Evolutionary conservation across 2,797 vertebrate species (phyloP).

Genomic region (Anabas testudineus): DNA sequence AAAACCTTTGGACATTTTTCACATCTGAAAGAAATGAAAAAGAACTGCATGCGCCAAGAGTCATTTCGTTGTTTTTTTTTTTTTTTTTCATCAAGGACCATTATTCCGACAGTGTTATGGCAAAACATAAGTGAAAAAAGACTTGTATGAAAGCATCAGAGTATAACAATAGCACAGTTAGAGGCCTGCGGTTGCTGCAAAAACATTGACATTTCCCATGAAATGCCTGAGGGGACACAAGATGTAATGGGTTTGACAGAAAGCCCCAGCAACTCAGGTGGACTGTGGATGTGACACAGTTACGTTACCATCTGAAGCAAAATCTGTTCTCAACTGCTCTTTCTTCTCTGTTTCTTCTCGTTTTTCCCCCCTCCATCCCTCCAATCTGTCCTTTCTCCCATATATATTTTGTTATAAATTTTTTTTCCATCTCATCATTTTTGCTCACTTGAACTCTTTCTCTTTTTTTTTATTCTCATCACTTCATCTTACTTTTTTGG

Average conservation of each 20-base stretch:
- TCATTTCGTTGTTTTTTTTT: conserved; percentile 16
- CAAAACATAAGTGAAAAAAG: conserved; percentile 20
- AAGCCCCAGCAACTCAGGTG: conserved; percentile 50
- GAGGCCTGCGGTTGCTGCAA: conserved; percentile 43
- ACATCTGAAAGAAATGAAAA: conserved; percentile 3
- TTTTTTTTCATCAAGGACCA: conserved; percentile 23
- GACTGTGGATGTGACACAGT: conserved; percentile 51
- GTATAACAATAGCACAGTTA: conserved; percentile 50
- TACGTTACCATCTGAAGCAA: conserved; percentile 38
- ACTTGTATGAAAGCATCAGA: conserved; percentile 35
- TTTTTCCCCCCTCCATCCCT: not conserved
- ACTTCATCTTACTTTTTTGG: no score
- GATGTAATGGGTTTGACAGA: conserved; percentile 64
- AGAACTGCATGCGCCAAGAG: conserved; percentile 3
- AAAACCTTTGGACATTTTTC: conserved; percentile 16
- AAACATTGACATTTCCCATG: conserved; percentile 71
- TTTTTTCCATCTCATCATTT: not conserved
- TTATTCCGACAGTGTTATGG: conserved; percentile 29
- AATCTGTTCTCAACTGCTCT: conserved; percentile 50
- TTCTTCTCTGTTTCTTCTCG: conserved; percentile 18
- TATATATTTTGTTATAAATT: not conserved
- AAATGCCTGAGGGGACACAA: conserved; percentile 57
- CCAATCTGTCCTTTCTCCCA: conserved; percentile 2
- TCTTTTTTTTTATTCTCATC: no score
- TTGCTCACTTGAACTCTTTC: not conserved